Percentiles rank a stretch among this genome's conserved stretches.
phyloP scores from a whole-genome alignment of 1,140 invertebrate species.

The Heliconius hermathena region DNA sequence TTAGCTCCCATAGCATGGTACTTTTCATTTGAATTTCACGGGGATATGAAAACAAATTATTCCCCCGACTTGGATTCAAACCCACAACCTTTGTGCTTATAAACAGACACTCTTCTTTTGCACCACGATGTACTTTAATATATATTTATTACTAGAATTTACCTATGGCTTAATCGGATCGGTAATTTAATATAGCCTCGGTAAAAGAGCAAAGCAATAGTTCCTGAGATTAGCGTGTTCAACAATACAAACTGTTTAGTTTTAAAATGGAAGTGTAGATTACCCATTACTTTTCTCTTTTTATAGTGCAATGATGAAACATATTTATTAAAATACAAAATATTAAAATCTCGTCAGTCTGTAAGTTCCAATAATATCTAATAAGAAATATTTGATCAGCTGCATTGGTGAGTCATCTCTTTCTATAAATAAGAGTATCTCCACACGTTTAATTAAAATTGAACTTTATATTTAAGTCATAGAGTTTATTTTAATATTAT shows the following conservation, averaged over 20 bases:
- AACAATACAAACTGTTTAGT: background rate
- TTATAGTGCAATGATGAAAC: background rate
- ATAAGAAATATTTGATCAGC: slow-evolving; percentile 35
- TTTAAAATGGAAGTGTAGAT: background rate
- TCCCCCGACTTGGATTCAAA: too few species aligned
- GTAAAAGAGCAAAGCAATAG: too few species aligned
- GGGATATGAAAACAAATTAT: too few species aligned
- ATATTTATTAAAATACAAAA: background rate
- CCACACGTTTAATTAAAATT: background rate
- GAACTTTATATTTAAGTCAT: background rate
- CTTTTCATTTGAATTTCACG: background rate
- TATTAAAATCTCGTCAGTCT: slow-evolving; percentile 21
- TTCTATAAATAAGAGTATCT: slow-evolving; percentile 13
- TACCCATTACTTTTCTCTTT: too few species aligned
- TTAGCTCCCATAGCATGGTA: background rate
- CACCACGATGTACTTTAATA: too few species aligned
- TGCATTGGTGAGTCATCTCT: slow-evolving; percentile 26
- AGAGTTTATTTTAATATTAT: background rate
- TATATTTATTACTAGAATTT: too few species aligned
- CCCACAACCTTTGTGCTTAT: too few species aligned
- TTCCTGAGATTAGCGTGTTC: too few species aligned
- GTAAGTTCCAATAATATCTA: slow-evolving; percentile 28
- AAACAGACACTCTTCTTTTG: too few species aligned
- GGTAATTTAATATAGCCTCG: too few species aligned
- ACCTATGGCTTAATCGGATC: too few species aligned